Conservation (phyloP, 2,113 vertebrate genomes). For the Platysteira castanea region DNA sequence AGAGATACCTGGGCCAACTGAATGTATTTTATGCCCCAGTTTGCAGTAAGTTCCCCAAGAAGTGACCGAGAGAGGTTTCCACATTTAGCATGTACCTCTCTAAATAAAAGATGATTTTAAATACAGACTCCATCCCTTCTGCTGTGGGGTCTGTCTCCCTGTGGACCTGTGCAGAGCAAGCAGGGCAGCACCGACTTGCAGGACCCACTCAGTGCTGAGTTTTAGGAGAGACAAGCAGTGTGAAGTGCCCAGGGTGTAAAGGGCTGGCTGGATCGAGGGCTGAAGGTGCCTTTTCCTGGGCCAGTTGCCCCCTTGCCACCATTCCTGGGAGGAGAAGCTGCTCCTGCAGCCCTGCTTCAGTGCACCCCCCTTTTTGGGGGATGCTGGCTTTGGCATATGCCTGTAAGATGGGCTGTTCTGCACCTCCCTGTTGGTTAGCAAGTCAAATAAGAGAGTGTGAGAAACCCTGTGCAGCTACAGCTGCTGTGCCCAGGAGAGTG, state of each 20-base stretch:
- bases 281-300: neutral
- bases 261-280: neutral
- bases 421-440: neutral
- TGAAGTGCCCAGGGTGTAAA: neutral
- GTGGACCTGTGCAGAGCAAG: neutral
- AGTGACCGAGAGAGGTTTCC: neutral
- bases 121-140: neutral
- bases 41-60: neutral
- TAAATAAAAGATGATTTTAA: neutral
- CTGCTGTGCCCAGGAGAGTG: neutral
- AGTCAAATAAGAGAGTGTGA: neutral
- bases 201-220: neutral
- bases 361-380: neutral
- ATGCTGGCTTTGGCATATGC: neutral
- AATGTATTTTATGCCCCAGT: neutral
- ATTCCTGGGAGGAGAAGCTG: neutral
- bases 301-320: neutral
- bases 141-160: neutral
- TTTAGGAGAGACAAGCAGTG: neutral
- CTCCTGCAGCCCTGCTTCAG: neutral
- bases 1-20: neutral
- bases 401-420: neutral
- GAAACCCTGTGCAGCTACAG: neutral
- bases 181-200: accelerated
- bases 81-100: neutral